phyloP scores from a whole-genome alignment of 2,113 vertebrate genomes.

The Lipophrys pholis region DNA sequence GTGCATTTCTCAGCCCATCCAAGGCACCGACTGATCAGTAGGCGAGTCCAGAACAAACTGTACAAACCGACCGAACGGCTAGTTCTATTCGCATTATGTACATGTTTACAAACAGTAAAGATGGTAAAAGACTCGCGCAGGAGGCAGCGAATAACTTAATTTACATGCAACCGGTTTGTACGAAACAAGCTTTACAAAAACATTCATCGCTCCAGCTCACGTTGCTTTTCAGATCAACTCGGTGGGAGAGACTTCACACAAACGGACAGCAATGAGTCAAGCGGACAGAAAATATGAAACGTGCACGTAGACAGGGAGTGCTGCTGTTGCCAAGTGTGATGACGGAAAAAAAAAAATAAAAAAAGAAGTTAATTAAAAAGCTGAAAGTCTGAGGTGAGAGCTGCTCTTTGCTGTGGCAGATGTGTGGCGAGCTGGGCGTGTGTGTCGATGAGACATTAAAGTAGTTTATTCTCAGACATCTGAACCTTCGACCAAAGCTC shows the following conservation, averaged over 20 bases:
- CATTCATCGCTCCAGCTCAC: slow-evolving; percentile 46
- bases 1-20: slow-evolving; percentile 69
- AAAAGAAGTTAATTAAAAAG: slow-evolving; percentile 74
- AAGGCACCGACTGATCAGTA: slow-evolving; percentile 75
- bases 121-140: slow-evolving; percentile 42
- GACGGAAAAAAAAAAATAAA: slow-evolving; percentile 17
- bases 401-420: slow-evolving; percentile 66
- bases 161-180: slow-evolving; percentile 45
- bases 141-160: slow-evolving; percentile 58
- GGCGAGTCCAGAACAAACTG: slow-evolving; percentile 60
- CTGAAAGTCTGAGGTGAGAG: slow-evolving; percentile 63
- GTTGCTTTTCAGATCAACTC: slow-evolving; percentile 18
- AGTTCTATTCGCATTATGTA: slow-evolving; percentile 65
- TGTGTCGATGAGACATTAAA: slow-evolving; percentile 60
- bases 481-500: slow-evolving; percentile 58
- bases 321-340: slow-evolving; percentile 30
- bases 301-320: slow-evolving; percentile 46
- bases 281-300: slow-evolving; percentile 19
- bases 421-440: slow-evolving; percentile 37
- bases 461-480: slow-evolving; percentile 78
- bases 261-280: slow-evolving; percentile 44
- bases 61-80: slow-evolving; percentile 53
- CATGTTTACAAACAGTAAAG: slow-evolving; percentile 58
- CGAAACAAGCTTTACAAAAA: slow-evolving; percentile 25
- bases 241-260: slow-evolving; percentile 14